phyloP scores from a whole-genome alignment of 1,140 invertebrate genomes.

The Sipha flava region DNA sequence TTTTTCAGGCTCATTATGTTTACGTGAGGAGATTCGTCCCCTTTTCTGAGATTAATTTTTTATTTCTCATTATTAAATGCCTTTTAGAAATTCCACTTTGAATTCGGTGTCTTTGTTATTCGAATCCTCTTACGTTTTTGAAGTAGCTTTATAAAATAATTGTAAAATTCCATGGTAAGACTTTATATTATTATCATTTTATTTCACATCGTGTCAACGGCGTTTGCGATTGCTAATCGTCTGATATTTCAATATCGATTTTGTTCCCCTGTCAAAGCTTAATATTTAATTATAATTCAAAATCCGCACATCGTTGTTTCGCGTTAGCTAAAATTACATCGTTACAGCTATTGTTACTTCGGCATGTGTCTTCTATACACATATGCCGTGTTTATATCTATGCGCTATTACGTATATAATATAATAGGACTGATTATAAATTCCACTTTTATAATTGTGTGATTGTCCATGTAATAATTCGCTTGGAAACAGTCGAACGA shows the following conservation, averaged over 20 bases:
- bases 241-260: neutral
- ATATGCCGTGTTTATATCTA: too few species aligned
- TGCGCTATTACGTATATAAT: too few species aligned
- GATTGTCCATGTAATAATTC: too few species aligned
- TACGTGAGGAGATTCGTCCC: neutral
- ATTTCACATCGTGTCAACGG: neutral
- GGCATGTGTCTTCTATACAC: too few species aligned
- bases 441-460: neutral
- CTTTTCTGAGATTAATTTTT: neutral
- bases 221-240: neutral
- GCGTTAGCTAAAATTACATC: neutral
- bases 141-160: too few species aligned
- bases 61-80: neutral
- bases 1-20: neutral
- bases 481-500: neutral
- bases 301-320: neutral
- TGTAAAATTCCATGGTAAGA: neutral
- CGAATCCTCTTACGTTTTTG: neutral
- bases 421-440: neutral
- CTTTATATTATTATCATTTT: neutral
- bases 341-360: neutral
- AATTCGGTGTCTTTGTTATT: neutral
- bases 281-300: too few species aligned
- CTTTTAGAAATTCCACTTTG: neutral
- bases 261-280: too few species aligned